Percentiles rank a stretch among this genome's conserved stretches.
Conservation (phyloP, 2,797 vertebrate species). For the Neosilurus hyrtlii region DNA sequence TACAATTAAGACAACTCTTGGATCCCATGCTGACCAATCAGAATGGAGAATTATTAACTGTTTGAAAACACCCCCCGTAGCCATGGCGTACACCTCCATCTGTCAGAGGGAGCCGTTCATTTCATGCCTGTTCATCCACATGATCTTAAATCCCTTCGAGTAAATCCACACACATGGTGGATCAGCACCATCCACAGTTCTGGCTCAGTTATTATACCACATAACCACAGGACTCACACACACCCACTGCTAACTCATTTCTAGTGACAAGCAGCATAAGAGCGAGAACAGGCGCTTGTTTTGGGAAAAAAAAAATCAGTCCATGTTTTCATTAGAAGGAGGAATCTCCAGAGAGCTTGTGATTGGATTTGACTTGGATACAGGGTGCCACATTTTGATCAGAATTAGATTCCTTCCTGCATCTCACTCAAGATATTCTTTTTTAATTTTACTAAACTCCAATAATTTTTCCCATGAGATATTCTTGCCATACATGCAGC, state of each 20-base stretch:
- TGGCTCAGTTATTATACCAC: background rate
- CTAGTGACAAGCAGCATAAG: background rate
- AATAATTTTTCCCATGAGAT: background rate
- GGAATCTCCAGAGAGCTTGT: background rate
- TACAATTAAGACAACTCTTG: background rate
- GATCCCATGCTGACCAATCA: background rate
- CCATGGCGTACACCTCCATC: background rate
- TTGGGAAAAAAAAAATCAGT: background rate
- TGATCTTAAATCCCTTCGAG: background rate
- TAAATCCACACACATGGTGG: conserved; percentile 2
- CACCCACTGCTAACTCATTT: background rate
- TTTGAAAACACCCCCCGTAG: background rate
- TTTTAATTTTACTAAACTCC: background rate
- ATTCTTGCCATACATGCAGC: background rate
- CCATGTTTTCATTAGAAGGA: background rate
- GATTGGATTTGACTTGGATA: background rate
- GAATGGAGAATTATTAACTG: background rate
- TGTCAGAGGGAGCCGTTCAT: background rate
- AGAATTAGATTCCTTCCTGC: background rate
- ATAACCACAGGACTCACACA: background rate
- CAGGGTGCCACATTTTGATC: no score
- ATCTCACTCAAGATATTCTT: background rate
- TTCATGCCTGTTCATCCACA: conserved; percentile 1
- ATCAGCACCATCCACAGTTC: conserved; percentile 7
- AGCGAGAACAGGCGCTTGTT: background rate